phyloP scores from a whole-genome alignment of 2,797 vertebrate genomes.

The Tapera naevia region DNA sequence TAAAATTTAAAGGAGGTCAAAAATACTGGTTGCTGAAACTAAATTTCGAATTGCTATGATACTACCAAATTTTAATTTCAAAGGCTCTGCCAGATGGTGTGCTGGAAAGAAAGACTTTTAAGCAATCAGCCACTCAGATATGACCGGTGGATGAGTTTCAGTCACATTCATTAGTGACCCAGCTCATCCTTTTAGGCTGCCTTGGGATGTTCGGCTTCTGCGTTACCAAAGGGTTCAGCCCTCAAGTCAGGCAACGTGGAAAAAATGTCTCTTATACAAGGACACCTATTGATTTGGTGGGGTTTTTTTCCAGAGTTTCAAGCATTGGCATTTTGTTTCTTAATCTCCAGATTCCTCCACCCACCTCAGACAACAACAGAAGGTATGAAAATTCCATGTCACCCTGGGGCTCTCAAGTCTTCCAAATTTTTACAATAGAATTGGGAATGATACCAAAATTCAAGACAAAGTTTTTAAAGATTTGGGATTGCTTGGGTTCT shows the following conservation, averaged over 20 bases:
- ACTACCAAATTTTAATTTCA: background rate
- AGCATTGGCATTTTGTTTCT: background rate
- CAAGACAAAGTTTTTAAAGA: background rate
- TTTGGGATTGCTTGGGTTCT: background rate
- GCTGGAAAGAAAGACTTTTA: background rate
- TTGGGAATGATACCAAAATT: background rate
- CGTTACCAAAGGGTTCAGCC: background rate
- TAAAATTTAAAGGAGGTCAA: background rate
- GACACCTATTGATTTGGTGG: background rate
- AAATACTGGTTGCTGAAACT: background rate
- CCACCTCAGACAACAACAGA: background rate
- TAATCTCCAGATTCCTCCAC: background rate
- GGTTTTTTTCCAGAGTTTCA: background rate
- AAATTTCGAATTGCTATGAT: background rate
- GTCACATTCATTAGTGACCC: background rate
- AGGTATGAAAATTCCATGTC: background rate
- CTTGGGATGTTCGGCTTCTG: background rate
- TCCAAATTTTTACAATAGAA: background rate
- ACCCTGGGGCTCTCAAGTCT: background rate
- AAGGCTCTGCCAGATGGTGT: background rate
- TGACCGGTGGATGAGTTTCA: background rate
- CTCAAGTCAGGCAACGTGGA: background rate
- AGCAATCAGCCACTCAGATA: background rate
- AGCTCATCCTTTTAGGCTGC: background rate
- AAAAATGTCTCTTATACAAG: background rate